Percentiles rank a stretch among this genome's conserved stretches.
Evolutionary conservation across 2,888 invertebrate genomes (phyloP).

Genomic region (Drosophila ezoana): DNA sequence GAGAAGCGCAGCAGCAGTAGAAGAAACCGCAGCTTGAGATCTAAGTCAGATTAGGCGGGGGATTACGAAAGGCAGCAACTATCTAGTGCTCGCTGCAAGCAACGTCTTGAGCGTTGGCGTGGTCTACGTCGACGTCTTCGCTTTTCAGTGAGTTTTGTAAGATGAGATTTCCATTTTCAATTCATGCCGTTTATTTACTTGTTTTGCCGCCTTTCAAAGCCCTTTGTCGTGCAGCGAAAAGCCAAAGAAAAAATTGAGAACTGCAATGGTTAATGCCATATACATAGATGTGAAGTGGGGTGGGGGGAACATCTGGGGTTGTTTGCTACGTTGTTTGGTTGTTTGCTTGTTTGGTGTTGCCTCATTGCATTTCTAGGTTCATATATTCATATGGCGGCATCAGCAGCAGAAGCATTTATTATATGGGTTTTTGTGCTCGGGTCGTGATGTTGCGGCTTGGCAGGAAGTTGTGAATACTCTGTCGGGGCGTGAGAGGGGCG

Average conservation of each 20-base stretch:
- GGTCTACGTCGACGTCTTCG: conserved; percentile 23
- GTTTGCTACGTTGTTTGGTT: conserved; percentile 8
- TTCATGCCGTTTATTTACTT: conserved; percentile 69
- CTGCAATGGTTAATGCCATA: conserved; percentile 32
- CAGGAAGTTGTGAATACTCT: conserved; percentile 37
- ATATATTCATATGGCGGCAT: conserved; percentile 55
- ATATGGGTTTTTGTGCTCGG: conserved; percentile 23
- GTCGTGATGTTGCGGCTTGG: conserved; percentile 37
- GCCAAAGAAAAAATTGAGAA: conserved; percentile 47
- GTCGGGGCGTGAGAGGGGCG: neutral
- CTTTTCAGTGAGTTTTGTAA: conserved; percentile 73
- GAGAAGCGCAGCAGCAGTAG: conserved; percentile 43
- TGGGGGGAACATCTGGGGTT: conserved; percentile 18
- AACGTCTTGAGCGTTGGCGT: conserved; percentile 44
- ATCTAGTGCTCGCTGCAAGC: conserved; percentile 31
- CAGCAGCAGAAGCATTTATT: conserved; percentile 34
- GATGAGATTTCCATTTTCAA: conserved; percentile 74
- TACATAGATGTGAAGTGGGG: conserved; percentile 7
- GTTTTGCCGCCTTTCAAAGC: conserved; percentile 59
- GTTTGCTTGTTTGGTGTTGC: conserved; percentile 56
- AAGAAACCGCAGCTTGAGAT: conserved; percentile 41
- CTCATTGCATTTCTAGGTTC: conserved; percentile 77
- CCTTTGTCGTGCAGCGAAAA: conserved; percentile 68
- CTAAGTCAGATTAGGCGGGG: conserved; percentile 60
- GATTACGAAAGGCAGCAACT: conserved; percentile 62